A percentile compares a stretch with the other conserved stretches of the same genome.
phyloP scores from a whole-genome alignment of 2,888 invertebrate genomes.

The Hydrotaea cyrtoneurina region DNA sequence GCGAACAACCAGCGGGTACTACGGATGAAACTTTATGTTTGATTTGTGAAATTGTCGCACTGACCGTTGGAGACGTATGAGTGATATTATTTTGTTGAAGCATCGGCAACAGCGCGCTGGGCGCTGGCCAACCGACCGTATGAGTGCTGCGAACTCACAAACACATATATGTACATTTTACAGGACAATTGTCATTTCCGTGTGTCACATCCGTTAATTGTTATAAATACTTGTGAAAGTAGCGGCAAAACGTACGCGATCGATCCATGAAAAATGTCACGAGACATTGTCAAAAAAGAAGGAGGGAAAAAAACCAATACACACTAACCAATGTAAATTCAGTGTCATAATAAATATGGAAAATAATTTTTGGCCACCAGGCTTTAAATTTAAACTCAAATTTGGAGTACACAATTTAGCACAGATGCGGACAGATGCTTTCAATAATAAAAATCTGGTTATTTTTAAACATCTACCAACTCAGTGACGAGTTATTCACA shows the following conservation, averaged over 20 bases:
- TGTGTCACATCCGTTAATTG: constrained; percentile 22
- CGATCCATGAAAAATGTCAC: not conserved
- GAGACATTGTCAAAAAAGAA: not conserved
- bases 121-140: not conserved
- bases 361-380: too few species aligned
- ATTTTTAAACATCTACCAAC: too few species aligned
- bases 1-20: constrained; percentile 4
- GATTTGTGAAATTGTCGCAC: constrained; percentile 21
- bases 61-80: constrained; percentile 5
- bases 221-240: constrained; percentile 15
- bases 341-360: too few species aligned
- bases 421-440: too few species aligned
- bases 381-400: too few species aligned
- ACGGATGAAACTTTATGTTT: constrained; percentile 29
- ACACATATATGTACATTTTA: not conserved
- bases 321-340: too few species aligned
- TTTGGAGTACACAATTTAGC: too few species aligned
- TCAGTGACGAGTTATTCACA: too few species aligned
- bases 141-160: not conserved
- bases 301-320: not conserved
- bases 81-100: constrained; percentile 19
- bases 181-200: constrained; percentile 13
- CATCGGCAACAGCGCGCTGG: not conserved
- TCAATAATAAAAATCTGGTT: too few species aligned
- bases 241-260: not conserved